Evolutionary conservation across 2,888 invertebrate species (phyloP).

Genomic region (Orthosia gothica): DNA sequence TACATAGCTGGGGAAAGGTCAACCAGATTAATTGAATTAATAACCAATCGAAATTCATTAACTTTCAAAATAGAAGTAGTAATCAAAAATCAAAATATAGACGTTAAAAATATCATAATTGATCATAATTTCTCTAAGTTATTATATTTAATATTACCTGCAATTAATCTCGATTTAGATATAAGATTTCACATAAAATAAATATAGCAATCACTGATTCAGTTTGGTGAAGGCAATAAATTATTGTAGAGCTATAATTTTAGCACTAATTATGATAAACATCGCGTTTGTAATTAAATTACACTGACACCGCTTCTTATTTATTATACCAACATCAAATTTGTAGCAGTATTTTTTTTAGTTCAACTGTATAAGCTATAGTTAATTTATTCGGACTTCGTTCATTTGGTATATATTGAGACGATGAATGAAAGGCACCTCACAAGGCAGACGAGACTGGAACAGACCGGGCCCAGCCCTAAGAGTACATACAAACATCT

Average conservation of each 20-base stretch:
- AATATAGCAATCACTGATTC: slow-evolving; percentile 11
- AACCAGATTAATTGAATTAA: background rate
- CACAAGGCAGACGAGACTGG: too few species aligned
- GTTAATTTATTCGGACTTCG: background rate
- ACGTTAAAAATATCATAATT: background rate
- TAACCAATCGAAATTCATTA: slow-evolving; percentile 10
- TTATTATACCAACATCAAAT: background rate
- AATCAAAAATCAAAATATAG: background rate
- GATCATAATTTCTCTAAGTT: background rate
- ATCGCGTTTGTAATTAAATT: slow-evolving; percentile 23
- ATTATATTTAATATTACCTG: background rate
- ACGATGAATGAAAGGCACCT: too few species aligned
- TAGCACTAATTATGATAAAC: slow-evolving; percentile 18
- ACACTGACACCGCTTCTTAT: slow-evolving; percentile 9
- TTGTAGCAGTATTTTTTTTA: background rate
- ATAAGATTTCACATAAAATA: background rate
- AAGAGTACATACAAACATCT: too few species aligned
- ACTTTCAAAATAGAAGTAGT: slow-evolving; percentile 3
- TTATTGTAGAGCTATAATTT: slow-evolving; percentile 18
- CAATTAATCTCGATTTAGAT: background rate
- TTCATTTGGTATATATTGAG: too few species aligned
- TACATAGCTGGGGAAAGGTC: background rate
- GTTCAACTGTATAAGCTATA: background rate
- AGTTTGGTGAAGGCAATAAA: slow-evolving; percentile 12
- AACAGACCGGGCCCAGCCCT: too few species aligned